phyloP scores from a whole-genome alignment of 2,888 invertebrate species.

The Elysia crispata region DNA sequence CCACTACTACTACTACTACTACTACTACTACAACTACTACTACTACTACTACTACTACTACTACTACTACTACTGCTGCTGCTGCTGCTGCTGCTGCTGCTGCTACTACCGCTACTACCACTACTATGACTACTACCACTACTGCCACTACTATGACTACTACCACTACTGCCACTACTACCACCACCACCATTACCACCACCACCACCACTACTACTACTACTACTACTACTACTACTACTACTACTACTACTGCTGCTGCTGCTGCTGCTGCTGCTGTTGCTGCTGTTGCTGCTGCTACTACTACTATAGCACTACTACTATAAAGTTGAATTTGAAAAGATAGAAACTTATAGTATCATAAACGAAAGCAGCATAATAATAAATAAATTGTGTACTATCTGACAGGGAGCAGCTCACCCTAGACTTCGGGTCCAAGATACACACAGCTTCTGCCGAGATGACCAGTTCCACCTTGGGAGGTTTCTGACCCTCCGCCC shows the following conservation, averaged over 20 bases:
- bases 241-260: too few species aligned
- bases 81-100: too few species aligned
- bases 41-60: conserved; percentile 52
- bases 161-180: conserved; percentile 39
- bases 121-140: too few species aligned
- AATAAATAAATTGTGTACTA: background rate
- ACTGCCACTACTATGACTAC: too few species aligned
- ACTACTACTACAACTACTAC: conserved; percentile 50
- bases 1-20: conserved; percentile 46
- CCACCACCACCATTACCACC: too few species aligned
- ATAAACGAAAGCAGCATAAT: background rate
- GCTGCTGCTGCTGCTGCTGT: too few species aligned
- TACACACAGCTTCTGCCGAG: conserved; percentile 96
- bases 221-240: too few species aligned
- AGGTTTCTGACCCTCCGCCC: conserved; percentile 87
- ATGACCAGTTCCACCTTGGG: conserved; percentile 92
- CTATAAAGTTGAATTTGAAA: too few species aligned
- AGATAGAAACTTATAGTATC: background rate
- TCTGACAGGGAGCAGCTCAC: conserved; percentile 73
- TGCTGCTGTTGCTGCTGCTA: too few species aligned
- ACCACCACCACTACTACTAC: too few species aligned
- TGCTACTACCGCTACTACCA: conserved; percentile 50
- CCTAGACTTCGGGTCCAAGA: conserved; percentile 86
- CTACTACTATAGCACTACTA: too few species aligned
- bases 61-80: conserved; percentile 51